Conservation (phyloP, 2,113 vertebrate species). For the Reinhardtius hippoglossoides region DNA sequence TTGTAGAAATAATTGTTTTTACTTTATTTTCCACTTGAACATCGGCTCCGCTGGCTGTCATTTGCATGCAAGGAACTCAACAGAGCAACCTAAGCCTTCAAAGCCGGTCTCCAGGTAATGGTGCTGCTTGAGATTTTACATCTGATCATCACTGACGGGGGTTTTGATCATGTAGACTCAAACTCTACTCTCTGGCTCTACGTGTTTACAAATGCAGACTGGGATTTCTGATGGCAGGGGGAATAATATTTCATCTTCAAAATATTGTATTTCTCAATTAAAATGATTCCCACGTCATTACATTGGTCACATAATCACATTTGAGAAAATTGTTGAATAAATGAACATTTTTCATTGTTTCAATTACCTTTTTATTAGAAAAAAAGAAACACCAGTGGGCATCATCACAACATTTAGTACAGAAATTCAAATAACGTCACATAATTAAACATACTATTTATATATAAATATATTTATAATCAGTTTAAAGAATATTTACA, state of each 20-base stretch:
- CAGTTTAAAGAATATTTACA: conserved; percentile 41
- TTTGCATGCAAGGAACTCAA: conserved; percentile 70
- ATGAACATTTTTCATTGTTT: conserved; percentile 18
- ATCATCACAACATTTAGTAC: not conserved
- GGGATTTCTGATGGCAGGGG: conserved; percentile 17
- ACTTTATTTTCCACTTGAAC: conserved; percentile 60
- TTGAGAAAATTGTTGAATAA: not conserved
- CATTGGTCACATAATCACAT: not conserved
- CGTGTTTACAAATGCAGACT: conserved; percentile 58
- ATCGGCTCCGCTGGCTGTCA: conserved; percentile 45
- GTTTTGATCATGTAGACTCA: conserved; percentile 69
- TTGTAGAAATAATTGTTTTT: conserved; percentile 55
- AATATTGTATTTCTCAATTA: conserved; percentile 14
- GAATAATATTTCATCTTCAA: conserved; percentile 26
- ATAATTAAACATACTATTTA: conserved; percentile 1
- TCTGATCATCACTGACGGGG: conserved; percentile 68
- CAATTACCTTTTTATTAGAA: conserved; percentile 44
- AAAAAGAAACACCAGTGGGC: conserved; percentile 15
- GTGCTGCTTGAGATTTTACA: conserved; percentile 70
- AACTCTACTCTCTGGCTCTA: conserved; percentile 49
- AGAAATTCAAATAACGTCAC: conserved; percentile 10
- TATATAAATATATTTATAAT: conserved; percentile 21
- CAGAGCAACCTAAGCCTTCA: conserved; percentile 67
- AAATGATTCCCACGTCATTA: conserved; percentile 3
- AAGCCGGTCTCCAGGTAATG: conserved; percentile 74